Evolutionary conservation across 2,113 vertebrate genomes (phyloP), one percentile per base, ranked within the genome.

Genomic region (Ia io): DNA sequence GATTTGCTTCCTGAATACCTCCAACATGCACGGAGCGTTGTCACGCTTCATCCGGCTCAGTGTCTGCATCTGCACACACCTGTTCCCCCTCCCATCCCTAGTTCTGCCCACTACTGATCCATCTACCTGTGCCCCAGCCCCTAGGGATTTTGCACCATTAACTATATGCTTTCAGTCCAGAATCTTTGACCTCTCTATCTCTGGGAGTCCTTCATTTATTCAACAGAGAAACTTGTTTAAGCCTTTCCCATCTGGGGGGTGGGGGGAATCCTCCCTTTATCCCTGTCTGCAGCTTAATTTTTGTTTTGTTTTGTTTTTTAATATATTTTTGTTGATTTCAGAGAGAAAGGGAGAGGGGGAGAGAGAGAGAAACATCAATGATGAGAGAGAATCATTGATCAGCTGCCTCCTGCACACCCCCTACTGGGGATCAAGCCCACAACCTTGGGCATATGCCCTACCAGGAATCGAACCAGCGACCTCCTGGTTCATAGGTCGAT

Each of bases 1-100:
- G 10, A 61, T 69, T 77, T 84, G 13, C 74, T 69, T 37, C 6
- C 53, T 12, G n/a, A 92, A 59, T 71, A 90, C 85, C 96, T 95
- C 61, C 30, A 20, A 12, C 20, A 12, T 1, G 3, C 44, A 13
- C 0, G 0, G 84, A 71, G 80, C 88, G 6, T 1, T 6, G 47
- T 83, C 90, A 83, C 0, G 28, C 69, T 83, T 51, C 35, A 1
- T 6, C 32, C 90, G 3, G 4, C 53, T 85, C 13, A 5, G 61
- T 32, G 11, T 61, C 84, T 87, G 76, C 20, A 51, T 67, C 65
- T 70, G 61, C 30, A 88, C 47, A 42, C 25, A 17, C 23, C 79
- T 3, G 4, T 56, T 37, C 87, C 56, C 14, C 10, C 23, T 25
- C 76, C 32, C 5, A 3, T 17, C 1, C 13, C 61, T 10, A 6